Evolutionary conservation across 53 echinoderm and acorn worm genomes (phyloP).

Genomic region (Holothuria scabra): DNA sequence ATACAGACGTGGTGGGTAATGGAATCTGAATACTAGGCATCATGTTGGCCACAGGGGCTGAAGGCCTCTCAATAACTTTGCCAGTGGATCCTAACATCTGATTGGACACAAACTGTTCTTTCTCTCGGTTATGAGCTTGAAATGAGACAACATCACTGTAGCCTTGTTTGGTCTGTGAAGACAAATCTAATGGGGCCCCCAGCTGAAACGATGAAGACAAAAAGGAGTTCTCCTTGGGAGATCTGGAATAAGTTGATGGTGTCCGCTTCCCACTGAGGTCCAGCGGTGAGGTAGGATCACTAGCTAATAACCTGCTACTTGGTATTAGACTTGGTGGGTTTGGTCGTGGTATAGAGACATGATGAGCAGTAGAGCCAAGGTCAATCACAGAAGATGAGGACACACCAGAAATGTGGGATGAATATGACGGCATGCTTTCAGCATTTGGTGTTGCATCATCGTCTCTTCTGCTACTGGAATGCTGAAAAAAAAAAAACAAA

Average conservation of each 20-base stretch:
- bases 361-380: slow-evolving; percentile 65
- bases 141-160: slow-evolving; percentile 50
- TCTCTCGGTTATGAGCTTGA: slow-evolving; percentile 35
- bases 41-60: slow-evolving; percentile 35
- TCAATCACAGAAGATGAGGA: slow-evolving; percentile 58
- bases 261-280: slow-evolving; percentile 65
- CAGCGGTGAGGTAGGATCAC: slow-evolving; percentile 54
- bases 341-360: slow-evolving; percentile 56
- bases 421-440: neutral
- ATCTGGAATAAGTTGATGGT: neutral
- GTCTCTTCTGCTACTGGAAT: slow-evolving; percentile 34
- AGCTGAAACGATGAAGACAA: neutral
- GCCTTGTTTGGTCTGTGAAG: slow-evolving; percentile 56
- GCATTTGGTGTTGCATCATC: neutral
- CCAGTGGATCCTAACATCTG: slow-evolving; percentile 74
- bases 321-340: slow-evolving; percentile 1
- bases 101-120: slow-evolving; percentile 71
- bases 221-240: slow-evolving; percentile 6
- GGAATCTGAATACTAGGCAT: slow-evolving; percentile 50
- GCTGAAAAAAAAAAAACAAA: neutral
- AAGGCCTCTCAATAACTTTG: slow-evolving; percentile 65
- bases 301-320: slow-evolving; percentile 3
- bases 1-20: slow-evolving; percentile 13
- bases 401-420: neutral
- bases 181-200: slow-evolving; percentile 76